These are phyloP conservation scores for Carterocephalus palaemon DNA, from an alignment of 2,888 invertebrate genomes.

Conservation along the genomic window DNA sequence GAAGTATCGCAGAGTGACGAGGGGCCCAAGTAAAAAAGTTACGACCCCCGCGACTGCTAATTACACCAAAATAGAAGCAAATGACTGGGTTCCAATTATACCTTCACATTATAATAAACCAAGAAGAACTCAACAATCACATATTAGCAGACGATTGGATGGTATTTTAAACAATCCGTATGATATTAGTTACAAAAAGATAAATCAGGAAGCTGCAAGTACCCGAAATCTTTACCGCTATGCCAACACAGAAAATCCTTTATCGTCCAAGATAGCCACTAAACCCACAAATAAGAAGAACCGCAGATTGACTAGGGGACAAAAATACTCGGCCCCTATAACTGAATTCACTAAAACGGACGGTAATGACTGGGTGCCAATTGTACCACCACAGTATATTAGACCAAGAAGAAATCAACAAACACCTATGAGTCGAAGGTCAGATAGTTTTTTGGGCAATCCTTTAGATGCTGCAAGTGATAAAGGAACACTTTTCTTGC, in stretches of 20 bases:
- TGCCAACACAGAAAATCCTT: slow-evolving; percentile 39
- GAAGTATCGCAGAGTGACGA: slow-evolving; percentile 58
- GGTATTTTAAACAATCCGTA: too few species aligned
- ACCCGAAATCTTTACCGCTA: slow-evolving; percentile 45
- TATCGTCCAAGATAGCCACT: slow-evolving; percentile 30
- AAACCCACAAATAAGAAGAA: slow-evolving; percentile 51
- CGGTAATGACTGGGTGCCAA: slow-evolving; percentile 70
- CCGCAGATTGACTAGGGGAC: slow-evolving; percentile 58
- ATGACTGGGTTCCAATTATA: slow-evolving; percentile 70
- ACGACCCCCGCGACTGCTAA: slow-evolving; percentile 41
- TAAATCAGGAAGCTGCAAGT: slow-evolving; percentile 47
- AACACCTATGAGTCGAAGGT: slow-evolving; percentile 17
- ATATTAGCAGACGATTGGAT: slow-evolving; percentile 53
- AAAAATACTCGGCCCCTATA: slow-evolving; percentile 44
- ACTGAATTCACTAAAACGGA: slow-evolving; percentile 47
- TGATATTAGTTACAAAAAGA: slow-evolving; percentile 40
- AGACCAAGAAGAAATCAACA: slow-evolving; percentile 40
- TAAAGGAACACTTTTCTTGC: slow-evolving; percentile 51
- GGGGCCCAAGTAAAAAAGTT: slow-evolving; percentile 52
- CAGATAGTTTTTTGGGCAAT: slow-evolving; percentile 7
- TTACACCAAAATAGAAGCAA: slow-evolving; percentile 45
- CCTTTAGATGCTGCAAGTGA: slow-evolving; percentile 6
- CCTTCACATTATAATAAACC: slow-evolving; percentile 57
- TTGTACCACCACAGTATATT: slow-evolving; percentile 60
- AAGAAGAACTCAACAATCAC: slow-evolving; percentile 36